phyloP scores from a whole-genome alignment of 2,113 vertebrate species.

The Eudorcas thomsonii region DNA sequence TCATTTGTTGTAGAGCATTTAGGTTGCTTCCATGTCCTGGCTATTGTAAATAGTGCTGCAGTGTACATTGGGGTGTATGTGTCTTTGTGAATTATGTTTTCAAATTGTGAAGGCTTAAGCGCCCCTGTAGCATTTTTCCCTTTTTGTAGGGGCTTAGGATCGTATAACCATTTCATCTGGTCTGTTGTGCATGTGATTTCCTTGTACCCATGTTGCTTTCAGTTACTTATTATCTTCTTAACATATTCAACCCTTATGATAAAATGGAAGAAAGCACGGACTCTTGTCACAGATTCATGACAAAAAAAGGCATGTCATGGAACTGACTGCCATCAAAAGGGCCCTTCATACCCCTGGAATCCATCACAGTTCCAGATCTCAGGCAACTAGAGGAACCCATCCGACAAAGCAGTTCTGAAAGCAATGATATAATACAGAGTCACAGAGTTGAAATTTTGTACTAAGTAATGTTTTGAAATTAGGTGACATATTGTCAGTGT shows the following conservation, averaged over 20 bases:
- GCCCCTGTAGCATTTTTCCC: background rate
- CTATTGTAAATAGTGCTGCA: background rate
- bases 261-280: background rate
- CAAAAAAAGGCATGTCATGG: background rate
- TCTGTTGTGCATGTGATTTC: background rate
- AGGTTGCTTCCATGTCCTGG: background rate
- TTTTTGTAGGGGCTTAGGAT: background rate
- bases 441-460: constrained; percentile 26
- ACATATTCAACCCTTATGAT: background rate
- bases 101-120: background rate
- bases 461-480: constrained; percentile 47
- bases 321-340: background rate
- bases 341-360: background rate
- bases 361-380: background rate
- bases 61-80: background rate
- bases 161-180: background rate
- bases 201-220: background rate
- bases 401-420: background rate
- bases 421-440: background rate
- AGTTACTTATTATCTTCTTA: background rate
- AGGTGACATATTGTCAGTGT: background rate
- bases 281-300: background rate
- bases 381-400: background rate
- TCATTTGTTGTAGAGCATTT: background rate
- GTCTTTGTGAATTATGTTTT: background rate